phyloP scores from a whole-genome alignment of 2,797 vertebrate species.

The Avahi laniger region DNA sequence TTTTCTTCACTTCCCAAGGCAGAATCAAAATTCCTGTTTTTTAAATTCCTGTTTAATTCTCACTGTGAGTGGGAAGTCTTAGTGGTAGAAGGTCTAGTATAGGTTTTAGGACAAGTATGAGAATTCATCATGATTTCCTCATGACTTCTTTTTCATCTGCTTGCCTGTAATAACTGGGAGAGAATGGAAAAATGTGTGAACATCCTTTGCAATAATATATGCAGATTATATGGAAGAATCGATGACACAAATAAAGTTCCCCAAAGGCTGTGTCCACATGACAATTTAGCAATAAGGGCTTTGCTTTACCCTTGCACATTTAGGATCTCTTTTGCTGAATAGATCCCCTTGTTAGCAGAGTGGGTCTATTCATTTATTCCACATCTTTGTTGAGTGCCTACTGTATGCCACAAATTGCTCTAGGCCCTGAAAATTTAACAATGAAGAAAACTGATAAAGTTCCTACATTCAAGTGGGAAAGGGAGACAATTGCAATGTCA shows the following conservation, averaged over 20 bases:
- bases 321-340: background rate
- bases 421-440: background rate
- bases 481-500: background rate
- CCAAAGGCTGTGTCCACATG: background rate
- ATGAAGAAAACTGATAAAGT: background rate
- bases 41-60: conserved; percentile 37
- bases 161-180: background rate
- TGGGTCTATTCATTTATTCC: background rate
- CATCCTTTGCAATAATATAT: conserved; percentile 15
- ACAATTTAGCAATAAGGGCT: background rate
- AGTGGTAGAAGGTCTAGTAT: conserved; percentile 4
- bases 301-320: background rate
- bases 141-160: background rate
- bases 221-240: background rate
- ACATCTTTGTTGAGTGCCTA: background rate
- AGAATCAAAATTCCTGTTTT: background rate
- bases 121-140: conserved; percentile 36
- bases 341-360: background rate
- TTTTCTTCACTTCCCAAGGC: background rate
- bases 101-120: conserved; percentile 45
- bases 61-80: background rate
- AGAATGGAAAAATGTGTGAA: background rate
- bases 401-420: background rate
- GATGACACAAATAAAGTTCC: background rate
- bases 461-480: background rate